Evolutionary conservation across 1,140 invertebrate species (phyloP).

Genomic region (Whitmania pigra): DNA sequence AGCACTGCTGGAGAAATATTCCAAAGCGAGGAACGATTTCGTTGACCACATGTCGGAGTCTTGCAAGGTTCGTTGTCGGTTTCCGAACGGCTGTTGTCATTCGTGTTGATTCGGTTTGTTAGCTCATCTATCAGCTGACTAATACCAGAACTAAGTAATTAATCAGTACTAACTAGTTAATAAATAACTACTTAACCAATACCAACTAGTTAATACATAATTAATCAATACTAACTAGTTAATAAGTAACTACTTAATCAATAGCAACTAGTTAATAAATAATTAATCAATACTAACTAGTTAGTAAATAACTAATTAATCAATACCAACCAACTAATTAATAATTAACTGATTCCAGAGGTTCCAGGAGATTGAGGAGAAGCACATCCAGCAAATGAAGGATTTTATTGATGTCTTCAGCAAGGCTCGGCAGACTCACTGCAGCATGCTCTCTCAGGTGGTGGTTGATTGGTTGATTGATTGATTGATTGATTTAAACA

Average conservation of each 20-base stretch:
- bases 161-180: too few relatives aligned
- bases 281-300: conserved; percentile 2
- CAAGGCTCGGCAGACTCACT: conserved; percentile 72
- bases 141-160: too few relatives aligned
- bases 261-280: conserved; percentile 26
- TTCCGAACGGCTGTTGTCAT: too few relatives aligned
- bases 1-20: conserved; percentile 73
- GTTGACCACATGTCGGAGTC: conserved; percentile 84
- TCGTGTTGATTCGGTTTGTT: too few relatives aligned
- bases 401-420: conserved; percentile 80
- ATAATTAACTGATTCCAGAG: conserved; percentile 47
- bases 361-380: conserved; percentile 85
- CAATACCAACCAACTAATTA: conserved; percentile 25
- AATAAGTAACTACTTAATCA: too few relatives aligned
- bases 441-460: conserved; percentile 68
- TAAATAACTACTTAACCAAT: too few relatives aligned
- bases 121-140: too few relatives aligned
- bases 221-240: too few relatives aligned
- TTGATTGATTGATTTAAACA: too few relatives aligned
- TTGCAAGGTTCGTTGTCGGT: conserved; percentile 58
- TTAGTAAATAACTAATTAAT: too few relatives aligned
- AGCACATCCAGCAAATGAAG: conserved; percentile 84
- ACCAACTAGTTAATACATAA: too few relatives aligned
- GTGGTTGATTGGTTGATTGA: not conserved
- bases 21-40: conserved; percentile 73